Percentiles rank a stretch among this genome's conserved stretches.
These are phyloP conservation scores for Dicrurus megarhynchus DNA, from an alignment of 2,113 vertebrate species.

Conservation along the genomic window DNA sequence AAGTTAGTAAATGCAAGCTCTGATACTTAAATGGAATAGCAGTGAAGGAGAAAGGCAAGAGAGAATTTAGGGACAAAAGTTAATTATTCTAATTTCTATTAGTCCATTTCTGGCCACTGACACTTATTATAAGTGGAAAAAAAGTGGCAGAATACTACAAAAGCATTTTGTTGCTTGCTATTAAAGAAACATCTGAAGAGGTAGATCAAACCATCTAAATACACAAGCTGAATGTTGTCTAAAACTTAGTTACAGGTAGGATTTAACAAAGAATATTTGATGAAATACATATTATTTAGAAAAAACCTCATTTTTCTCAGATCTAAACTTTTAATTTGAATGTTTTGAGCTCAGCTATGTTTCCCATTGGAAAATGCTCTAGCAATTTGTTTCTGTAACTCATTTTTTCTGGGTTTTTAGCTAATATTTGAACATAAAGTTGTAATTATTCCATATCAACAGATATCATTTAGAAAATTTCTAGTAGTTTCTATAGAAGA, in stretches of 20 bases:
- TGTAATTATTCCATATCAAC: not conserved
- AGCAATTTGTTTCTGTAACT: not conserved
- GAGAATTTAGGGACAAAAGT: not conserved
- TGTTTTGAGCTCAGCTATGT: not conserved
- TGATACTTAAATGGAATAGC: not conserved
- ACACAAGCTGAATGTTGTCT: not conserved
- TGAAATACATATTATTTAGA: not conserved
- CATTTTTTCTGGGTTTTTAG: not conserved
- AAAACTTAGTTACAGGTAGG: not conserved
- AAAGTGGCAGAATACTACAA: not conserved
- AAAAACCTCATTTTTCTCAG: accelerated
- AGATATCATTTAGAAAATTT: not conserved
- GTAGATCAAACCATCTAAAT: not conserved
- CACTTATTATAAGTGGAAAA: not conserved
- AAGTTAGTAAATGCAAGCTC: not conserved
- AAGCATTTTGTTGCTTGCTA: not conserved
- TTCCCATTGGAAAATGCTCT: not conserved
- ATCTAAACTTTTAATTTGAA: not conserved
- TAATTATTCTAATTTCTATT: not conserved
- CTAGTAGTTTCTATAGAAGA: not conserved
- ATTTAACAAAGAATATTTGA: not conserved
- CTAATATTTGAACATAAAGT: not conserved
- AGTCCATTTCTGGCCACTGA: not conserved
- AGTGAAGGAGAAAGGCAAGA: not conserved
- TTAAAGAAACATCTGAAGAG: not conserved